These are phyloP conservation scores for Pachyuromys duprasi DNA, from an alignment of 2,797 vertebrate species.

Conservation along the genomic window DNA sequence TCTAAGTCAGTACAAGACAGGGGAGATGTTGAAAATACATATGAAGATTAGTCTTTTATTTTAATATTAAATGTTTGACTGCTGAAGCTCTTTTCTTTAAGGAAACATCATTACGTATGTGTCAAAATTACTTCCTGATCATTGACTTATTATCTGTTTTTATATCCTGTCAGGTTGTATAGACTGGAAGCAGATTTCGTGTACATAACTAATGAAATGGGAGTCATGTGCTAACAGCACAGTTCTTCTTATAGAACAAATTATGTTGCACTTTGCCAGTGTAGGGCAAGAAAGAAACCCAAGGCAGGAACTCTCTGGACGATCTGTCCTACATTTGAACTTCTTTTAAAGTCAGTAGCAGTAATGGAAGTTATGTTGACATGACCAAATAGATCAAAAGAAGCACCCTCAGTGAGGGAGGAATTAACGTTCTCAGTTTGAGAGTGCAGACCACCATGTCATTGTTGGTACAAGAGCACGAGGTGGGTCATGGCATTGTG, in stretches of 20 bases:
- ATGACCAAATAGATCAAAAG: too few relatives aligned
- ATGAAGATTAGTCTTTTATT: not conserved
- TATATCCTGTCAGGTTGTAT: not conserved
- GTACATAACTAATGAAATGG: not conserved
- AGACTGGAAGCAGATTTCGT: slow-evolving; percentile 26
- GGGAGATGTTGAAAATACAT: slow-evolving; percentile 44
- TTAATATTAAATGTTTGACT: slow-evolving; percentile 17
- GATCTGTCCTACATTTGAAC: not conserved
- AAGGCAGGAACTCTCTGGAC: not conserved
- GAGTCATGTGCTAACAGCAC: not conserved
- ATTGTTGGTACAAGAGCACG: not conserved
- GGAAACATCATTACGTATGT: slow-evolving; percentile 53
- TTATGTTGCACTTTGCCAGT: not conserved
- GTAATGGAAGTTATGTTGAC: not conserved
- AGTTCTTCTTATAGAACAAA: not conserved
- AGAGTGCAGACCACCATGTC: not conserved
- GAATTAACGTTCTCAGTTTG: not conserved
- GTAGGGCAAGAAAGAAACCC: not conserved
- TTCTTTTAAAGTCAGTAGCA: not conserved
- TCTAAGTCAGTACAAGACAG: slow-evolving; percentile 20
- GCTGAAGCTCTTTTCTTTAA: slow-evolving; percentile 46
- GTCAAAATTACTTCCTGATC: not conserved
- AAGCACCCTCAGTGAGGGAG: not conserved
- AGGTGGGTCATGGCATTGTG: rapidly evolving
- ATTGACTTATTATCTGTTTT: not conserved